Conservation (phyloP, 2,888 invertebrate species). For the Polyommatus icarus region DNA sequence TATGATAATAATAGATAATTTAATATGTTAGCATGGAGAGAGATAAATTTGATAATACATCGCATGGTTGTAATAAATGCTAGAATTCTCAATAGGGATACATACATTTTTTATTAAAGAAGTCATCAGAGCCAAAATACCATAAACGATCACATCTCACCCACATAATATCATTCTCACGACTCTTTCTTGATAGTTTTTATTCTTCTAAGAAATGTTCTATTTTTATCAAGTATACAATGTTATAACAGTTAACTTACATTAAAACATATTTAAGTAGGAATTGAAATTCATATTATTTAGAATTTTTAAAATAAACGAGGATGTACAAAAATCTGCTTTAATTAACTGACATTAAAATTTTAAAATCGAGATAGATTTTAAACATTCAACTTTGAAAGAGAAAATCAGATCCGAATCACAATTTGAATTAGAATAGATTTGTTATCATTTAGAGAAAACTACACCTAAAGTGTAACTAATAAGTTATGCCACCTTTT, state of each 20-base stretch:
- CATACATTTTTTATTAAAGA: constrained; percentile 38
- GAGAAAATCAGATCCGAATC: neutral
- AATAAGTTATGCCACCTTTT: neutral
- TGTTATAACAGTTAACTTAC: neutral
- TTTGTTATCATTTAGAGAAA: neutral
- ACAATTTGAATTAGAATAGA: neutral
- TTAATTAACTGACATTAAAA: neutral
- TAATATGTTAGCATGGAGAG: constrained; percentile 24
- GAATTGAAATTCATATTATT: neutral
- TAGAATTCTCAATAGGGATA: constrained; percentile 30
- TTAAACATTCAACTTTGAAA: neutral
- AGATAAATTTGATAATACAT: constrained; percentile 25
- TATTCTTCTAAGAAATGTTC: constrained; percentile 23
- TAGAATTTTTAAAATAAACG: neutral
- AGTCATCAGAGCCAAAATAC: constrained; percentile 47
- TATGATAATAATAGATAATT: constrained; percentile 27
- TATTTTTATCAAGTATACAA: constrained; percentile 15
- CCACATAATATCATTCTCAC: constrained; percentile 27
- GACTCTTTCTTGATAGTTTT: constrained; percentile 22
- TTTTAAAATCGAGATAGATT: neutral
- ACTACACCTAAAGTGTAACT: neutral
- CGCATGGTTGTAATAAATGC: constrained; percentile 29
- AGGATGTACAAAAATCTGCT: neutral
- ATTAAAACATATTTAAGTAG: neutral
- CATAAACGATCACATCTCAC: constrained; percentile 39